phyloP scores from a whole-genome alignment of 2,888 invertebrate genomes.

The Dorcus hopei region DNA sequence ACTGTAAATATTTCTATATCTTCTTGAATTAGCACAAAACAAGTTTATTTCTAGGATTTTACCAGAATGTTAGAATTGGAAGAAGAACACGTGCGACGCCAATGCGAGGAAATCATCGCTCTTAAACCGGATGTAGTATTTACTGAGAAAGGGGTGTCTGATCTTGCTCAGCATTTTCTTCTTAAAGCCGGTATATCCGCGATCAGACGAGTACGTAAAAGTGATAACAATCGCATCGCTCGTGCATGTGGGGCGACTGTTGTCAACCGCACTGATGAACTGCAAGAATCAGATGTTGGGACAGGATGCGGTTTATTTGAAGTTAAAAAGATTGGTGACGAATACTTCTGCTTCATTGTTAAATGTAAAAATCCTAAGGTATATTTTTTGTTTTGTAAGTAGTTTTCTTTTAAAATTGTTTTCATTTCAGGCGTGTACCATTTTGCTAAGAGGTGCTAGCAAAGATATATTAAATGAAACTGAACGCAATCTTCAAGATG shows the following conservation, averaged over 20 bases:
- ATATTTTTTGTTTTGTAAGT: too few relatives aligned
- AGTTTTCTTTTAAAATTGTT: too few relatives aligned
- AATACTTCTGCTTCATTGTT: constrained; percentile 89
- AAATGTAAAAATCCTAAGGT: constrained; percentile 95
- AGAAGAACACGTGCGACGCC: constrained; percentile 86
- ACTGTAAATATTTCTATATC: too few relatives aligned
- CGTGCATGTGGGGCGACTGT: constrained; percentile 95
- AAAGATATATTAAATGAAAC: constrained; percentile 97
- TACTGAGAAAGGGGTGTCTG: constrained; percentile 97
- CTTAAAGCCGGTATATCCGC: constrained; percentile 79
- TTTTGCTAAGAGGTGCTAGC: constrained; percentile 91
- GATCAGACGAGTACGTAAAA: constrained; percentile 83
- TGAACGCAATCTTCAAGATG: constrained; percentile 94
- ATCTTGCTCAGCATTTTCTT: constrained; percentile 86
- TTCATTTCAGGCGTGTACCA: constrained; percentile 99
- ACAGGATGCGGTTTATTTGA: constrained; percentile 95
- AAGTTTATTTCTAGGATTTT: too few relatives aligned
- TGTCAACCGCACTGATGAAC: constrained; percentile 94
- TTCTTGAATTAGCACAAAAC: too few relatives aligned
- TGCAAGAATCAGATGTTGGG: constrained; percentile 91
- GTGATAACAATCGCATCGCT: constrained; percentile 95
- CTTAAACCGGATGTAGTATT: constrained; percentile 95
- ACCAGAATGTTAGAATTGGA: constrained; percentile 91
- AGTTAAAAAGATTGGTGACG: constrained; percentile 90
- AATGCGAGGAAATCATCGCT: constrained; percentile 91